These are phyloP conservation scores for Phoxinus phoxinus DNA, from an alignment of 2,113 vertebrate genomes.

Conservation along the genomic window DNA sequence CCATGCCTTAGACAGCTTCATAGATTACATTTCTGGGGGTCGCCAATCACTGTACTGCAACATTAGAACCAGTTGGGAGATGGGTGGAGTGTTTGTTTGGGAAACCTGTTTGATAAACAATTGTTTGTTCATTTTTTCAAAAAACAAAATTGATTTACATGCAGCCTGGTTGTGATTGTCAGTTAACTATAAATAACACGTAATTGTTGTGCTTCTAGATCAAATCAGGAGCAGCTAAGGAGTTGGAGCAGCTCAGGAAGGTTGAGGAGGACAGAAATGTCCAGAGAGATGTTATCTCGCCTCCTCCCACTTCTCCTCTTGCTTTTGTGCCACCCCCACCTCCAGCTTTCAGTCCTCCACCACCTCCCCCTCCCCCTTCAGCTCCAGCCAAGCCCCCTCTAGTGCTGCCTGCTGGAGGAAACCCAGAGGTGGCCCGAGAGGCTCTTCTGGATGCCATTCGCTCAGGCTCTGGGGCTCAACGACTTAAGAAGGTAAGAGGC, in stretches of 20 bases:
- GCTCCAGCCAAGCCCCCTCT: slow-evolving; percentile 48
- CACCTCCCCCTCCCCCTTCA: slow-evolving; percentile 55
- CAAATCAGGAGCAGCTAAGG: slow-evolving; percentile 81
- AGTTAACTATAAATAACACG: background rate
- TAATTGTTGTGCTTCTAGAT: slow-evolving; percentile 72
- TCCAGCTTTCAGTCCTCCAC: slow-evolving; percentile 54
- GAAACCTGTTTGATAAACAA: background rate
- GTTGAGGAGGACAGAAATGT: slow-evolving; percentile 41
- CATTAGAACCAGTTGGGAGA: too few species aligned
- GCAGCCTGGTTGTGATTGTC: background rate
- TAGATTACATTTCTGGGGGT: too few species aligned
- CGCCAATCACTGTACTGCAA: too few species aligned
- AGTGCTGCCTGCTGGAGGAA: slow-evolving; percentile 54
- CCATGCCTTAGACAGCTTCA: too few species aligned
- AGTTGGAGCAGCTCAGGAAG: slow-evolving; percentile 75
- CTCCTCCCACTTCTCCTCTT: slow-evolving; percentile 38
- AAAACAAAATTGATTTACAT: background rate
- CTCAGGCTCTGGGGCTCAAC: slow-evolving; percentile 87
- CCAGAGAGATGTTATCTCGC: background rate
- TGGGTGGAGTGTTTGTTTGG: background rate
- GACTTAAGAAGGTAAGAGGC: slow-evolving; percentile 85
- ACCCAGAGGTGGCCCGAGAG: slow-evolving; percentile 74
- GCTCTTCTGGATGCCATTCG: slow-evolving; percentile 92
- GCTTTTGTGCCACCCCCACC: slow-evolving; percentile 50
- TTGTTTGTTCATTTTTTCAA: background rate